A percentile compares a stretch with the other conserved stretches of the same genome.
phyloP scores from a whole-genome alignment of 1,140 invertebrate genomes.

The Tetramorium parvispinum region DNA sequence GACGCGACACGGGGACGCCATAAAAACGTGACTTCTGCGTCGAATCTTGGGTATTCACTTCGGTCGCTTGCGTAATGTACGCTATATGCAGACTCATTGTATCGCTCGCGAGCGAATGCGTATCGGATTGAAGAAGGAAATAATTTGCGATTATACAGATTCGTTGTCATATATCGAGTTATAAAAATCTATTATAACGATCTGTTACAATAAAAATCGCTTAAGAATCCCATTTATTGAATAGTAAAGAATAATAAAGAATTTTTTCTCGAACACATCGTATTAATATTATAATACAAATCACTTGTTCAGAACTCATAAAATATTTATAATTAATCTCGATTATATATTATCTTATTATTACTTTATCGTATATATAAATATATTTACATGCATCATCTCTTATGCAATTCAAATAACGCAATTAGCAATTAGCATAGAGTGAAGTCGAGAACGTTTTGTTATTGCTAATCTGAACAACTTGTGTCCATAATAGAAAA shows the following conservation, averaged over 20 bases:
- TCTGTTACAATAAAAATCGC: not conserved
- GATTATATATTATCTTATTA: not conserved
- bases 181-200: not conserved
- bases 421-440: not conserved
- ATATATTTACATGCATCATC: not conserved
- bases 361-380: not conserved
- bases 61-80: constrained; percentile 14
- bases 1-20: not conserved
- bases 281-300: not conserved
- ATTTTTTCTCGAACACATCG: not conserved
- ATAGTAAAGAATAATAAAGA: not conserved
- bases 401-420: not conserved
- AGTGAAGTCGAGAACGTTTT: not conserved
- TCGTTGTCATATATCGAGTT: not conserved
- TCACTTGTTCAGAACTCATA: not conserved
- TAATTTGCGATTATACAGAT: constrained; percentile 5
- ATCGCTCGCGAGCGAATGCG: constrained; percentile 6
- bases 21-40: constrained; percentile 42
- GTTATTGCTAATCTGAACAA: not conserved
- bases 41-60: constrained; percentile 30
- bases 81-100: constrained; percentile 32
- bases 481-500: not conserved
- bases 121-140: constrained; percentile 29
- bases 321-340: not conserved
- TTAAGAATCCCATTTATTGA: not conserved